Percentiles rank a stretch among this genome's conserved stretches.
Evolutionary conservation across 2,113 vertebrate species (phyloP).

Genomic region (Saccopteryx bilineata): DNA sequence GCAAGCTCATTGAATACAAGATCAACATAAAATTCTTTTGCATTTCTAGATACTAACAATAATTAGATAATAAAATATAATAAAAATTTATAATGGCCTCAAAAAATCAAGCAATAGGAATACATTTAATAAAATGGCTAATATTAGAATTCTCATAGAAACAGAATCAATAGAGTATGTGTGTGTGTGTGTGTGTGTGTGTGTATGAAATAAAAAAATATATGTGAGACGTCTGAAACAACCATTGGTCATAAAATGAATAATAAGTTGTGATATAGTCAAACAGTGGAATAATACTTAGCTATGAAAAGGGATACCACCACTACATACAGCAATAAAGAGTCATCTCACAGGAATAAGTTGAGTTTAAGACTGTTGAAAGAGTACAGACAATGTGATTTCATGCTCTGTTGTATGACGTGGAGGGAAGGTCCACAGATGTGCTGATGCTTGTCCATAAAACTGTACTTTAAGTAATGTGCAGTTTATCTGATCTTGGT

Average conservation of each 20-base stretch:
- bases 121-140: not conserved
- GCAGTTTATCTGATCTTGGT: not conserved
- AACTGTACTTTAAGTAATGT: not conserved
- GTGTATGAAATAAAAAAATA: not conserved
- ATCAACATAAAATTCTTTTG: not conserved
- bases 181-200: not conserved
- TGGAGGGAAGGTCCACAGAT: not conserved
- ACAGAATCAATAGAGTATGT: not conserved
- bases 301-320: not conserved
- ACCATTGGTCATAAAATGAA: not conserved
- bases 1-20: not conserved
- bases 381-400: not conserved
- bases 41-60: not conserved
- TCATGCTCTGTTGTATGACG: not conserved
- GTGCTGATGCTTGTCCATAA: not conserved
- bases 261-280: not conserved
- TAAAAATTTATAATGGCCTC: not conserved
- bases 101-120: not conserved
- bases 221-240: not conserved
- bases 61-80: not conserved
- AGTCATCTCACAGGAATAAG: not conserved
- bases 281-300: not conserved
- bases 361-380: not conserved
- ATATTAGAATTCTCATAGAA: not conserved
- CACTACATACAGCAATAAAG: not conserved